phyloP scores from a whole-genome alignment of 2,113 vertebrate genomes.

The Romanogobio albipinnatus region DNA sequence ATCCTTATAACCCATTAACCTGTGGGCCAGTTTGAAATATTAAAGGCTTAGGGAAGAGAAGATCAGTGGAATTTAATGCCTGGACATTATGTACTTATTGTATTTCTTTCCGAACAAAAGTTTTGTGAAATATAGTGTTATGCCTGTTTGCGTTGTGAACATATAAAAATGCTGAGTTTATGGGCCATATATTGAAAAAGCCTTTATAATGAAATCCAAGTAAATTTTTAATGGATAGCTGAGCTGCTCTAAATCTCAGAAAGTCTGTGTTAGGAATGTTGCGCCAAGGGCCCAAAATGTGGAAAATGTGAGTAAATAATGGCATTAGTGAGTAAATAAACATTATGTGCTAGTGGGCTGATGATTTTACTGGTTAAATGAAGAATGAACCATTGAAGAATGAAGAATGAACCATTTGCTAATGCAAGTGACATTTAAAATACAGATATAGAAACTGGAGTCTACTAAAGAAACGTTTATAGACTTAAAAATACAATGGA shows the following conservation, averaged over 20 bases:
- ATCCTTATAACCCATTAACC: slow-evolving; percentile 1
- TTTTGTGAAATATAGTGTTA: not conserved
- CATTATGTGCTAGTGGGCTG: not conserved
- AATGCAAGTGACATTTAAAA: not conserved
- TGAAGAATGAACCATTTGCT: not conserved
- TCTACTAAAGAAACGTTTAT: not conserved
- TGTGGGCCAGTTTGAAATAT: not conserved
- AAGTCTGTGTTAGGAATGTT: not conserved
- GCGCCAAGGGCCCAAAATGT: not conserved
- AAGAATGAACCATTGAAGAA: not conserved
- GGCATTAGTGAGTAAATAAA: not conserved
- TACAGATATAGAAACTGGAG: not conserved
- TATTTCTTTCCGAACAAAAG: not conserved
- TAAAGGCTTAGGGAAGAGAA: not conserved
- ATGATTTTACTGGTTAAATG: not conserved
- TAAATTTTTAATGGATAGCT: not conserved
- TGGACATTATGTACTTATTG: not conserved
- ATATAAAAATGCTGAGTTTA: not conserved
- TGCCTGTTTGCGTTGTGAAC: not conserved
- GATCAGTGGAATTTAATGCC: not conserved
- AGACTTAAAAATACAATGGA: not conserved
- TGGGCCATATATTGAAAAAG: not conserved
- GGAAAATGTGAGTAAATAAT: not conserved
- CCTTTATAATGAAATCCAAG: not conserved
- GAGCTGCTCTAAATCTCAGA: not conserved